A percentile compares a stretch with the other conserved stretches of the same genome.
Conservation (phyloP, 2,113 vertebrate species). For the Brachionichthys hirsutus region DNA sequence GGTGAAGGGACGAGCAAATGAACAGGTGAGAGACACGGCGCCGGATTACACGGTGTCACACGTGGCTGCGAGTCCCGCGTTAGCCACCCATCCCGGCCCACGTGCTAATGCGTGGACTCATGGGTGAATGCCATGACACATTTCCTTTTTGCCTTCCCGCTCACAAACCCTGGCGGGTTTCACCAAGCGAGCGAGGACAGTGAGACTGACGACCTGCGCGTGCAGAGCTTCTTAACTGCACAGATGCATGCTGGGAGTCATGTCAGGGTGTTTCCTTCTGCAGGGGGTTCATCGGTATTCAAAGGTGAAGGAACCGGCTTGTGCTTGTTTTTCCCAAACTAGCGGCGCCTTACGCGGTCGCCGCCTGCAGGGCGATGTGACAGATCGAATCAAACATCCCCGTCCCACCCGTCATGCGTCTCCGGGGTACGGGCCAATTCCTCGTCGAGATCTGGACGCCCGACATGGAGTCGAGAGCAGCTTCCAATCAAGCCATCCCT, state of each 20-base stretch:
- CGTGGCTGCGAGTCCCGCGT: slow-evolving; percentile 48
- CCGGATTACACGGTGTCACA: slow-evolving; percentile 48
- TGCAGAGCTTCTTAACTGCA: slow-evolving; percentile 46
- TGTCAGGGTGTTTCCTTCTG: slow-evolving; percentile 26
- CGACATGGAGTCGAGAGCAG: slow-evolving; percentile 41
- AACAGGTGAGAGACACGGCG: slow-evolving; percentile 48
- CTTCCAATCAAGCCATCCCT: slow-evolving; percentile 38
- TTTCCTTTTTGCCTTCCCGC: slow-evolving; percentile 29
- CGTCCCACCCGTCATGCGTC: slow-evolving; percentile 54
- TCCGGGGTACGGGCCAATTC: slow-evolving; percentile 57
- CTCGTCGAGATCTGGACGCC: slow-evolving; percentile 44
- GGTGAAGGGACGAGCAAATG: slow-evolving; percentile 1
- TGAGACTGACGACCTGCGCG: slow-evolving; percentile 20
- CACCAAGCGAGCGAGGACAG: slow-evolving; percentile 9
- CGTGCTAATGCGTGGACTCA: slow-evolving; percentile 28
- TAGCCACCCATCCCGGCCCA: slow-evolving; percentile 42
- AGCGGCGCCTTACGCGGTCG: slow-evolving; percentile 41
- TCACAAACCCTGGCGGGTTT: slow-evolving; percentile 3
- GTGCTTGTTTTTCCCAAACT: slow-evolving; percentile 19
- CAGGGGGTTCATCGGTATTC: slow-evolving; percentile 39
- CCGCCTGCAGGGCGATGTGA: slow-evolving; percentile 47
- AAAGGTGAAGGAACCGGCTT: slow-evolving; percentile 34
- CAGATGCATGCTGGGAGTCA: slow-evolving; percentile 31
- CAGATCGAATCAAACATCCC: slow-evolving; percentile 68
- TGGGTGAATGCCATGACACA: slow-evolving; percentile 50